Evolutionary conservation across 2,113 vertebrate species (phyloP).

Genomic region (Phalacrocorax pelagicus): DNA sequence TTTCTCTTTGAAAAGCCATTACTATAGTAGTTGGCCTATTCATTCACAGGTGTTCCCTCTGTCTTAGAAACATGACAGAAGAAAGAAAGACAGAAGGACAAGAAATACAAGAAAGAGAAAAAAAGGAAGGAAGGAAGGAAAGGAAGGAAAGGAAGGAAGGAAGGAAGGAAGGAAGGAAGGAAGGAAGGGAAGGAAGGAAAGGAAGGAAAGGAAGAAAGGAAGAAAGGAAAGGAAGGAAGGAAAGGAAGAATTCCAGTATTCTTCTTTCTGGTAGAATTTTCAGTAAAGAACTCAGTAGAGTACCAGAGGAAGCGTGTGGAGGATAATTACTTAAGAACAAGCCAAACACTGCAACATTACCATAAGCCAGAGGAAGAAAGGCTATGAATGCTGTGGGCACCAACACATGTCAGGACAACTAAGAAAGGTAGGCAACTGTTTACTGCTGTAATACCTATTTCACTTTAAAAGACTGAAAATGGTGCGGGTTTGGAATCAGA

Average conservation of each 20-base stretch:
- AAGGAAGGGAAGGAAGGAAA: too few relatives aligned
- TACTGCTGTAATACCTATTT: background rate
- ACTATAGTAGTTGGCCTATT: background rate
- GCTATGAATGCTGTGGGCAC: background rate
- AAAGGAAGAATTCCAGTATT: background rate
- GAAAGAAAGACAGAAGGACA: background rate
- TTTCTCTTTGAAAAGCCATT: background rate
- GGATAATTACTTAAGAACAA: background rate
- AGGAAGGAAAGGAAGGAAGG: too few relatives aligned
- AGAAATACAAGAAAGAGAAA: too few relatives aligned
- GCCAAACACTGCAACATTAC: background rate
- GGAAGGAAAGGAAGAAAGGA: rapidly evolving
- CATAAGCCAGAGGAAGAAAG: background rate
- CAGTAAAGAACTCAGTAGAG: background rate
- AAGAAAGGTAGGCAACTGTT: background rate
- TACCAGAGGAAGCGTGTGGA: background rate
- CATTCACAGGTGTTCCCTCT: background rate
- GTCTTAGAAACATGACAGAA: background rate
- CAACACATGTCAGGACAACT: background rate
- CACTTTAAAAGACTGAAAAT: background rate
- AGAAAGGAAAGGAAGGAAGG: too few relatives aligned
- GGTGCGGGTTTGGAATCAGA: background rate
- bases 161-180: too few relatives aligned
- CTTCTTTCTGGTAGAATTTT: background rate
- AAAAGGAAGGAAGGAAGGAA: too few relatives aligned